Percentiles rank a stretch among this genome's conserved stretches.
Conservation (phyloP, 2,113 vertebrate species). For the Noturus placidus region DNA sequence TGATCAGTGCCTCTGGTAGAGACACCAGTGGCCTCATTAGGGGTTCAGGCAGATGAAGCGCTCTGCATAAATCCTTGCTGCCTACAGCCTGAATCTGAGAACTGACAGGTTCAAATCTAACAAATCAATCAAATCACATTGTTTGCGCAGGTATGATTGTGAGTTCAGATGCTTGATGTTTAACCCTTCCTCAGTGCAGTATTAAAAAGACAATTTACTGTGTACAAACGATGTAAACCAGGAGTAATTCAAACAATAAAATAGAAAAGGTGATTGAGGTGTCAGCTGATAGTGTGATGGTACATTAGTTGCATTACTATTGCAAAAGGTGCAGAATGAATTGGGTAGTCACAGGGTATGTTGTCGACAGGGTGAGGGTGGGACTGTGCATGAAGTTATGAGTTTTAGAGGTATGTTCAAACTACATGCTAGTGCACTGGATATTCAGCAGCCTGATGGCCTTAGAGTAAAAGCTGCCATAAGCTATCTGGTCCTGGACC, state of each 20-base stretch:
- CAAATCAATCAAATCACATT: background rate
- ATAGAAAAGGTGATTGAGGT: background rate
- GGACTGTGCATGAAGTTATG: background rate
- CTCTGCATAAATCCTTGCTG: background rate
- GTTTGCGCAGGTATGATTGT: background rate
- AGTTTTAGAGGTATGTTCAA: background rate
- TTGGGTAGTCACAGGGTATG: background rate
- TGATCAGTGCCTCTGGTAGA: background rate
- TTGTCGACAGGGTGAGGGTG: background rate
- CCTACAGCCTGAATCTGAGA: background rate
- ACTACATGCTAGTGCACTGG: background rate
- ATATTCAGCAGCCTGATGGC: constrained; percentile 27
- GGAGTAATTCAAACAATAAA: background rate
- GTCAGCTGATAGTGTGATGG: background rate
- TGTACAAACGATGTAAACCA: background rate
- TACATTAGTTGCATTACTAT: background rate
- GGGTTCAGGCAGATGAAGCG: background rate
- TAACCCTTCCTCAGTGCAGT: background rate
- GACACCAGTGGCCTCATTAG: background rate
- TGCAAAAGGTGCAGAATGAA: background rate
- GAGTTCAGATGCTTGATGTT: background rate
- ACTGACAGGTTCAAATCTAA: background rate
- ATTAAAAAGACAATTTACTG: background rate
- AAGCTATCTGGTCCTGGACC: constrained; percentile 16
- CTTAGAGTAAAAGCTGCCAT: background rate